These are phyloP conservation scores for Leptopilina syphax DNA, from an alignment of 2,888 invertebrate genomes.

Conservation along the genomic window DNA sequence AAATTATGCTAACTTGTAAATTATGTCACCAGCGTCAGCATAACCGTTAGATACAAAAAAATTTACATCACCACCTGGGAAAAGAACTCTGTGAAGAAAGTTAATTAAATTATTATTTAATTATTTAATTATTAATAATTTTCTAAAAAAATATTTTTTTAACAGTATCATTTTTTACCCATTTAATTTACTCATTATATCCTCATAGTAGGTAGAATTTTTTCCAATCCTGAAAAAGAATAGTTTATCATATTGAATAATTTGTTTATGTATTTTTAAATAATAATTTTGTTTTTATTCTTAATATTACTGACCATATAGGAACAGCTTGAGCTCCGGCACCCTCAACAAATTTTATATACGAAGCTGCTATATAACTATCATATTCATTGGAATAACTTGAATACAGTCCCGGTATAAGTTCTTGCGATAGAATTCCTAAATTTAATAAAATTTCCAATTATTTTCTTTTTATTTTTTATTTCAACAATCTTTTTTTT, in stretches of 20 bases:
- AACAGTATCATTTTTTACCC: slow-evolving; percentile 78
- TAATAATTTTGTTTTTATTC: not conserved
- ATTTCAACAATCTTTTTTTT: too few relatives aligned
- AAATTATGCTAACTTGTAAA: slow-evolving; percentile 74
- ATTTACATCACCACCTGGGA: slow-evolving; percentile 89
- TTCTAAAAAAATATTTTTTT: not conserved
- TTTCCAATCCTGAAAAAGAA: slow-evolving; percentile 81
- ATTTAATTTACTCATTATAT: slow-evolving; percentile 82
- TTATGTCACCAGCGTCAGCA: slow-evolving; percentile 85
- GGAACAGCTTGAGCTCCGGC: slow-evolving; percentile 93
- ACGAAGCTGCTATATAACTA: slow-evolving; percentile 91
- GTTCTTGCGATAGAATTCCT: slow-evolving; percentile 86
- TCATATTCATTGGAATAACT: slow-evolving; percentile 42
- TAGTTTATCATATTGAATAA: not conserved
- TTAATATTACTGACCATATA: slow-evolving; percentile 81
- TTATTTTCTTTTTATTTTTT: not conserved
- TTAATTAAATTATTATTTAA: slow-evolving; percentile 2
- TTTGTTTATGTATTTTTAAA: not conserved
- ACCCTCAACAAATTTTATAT: slow-evolving; percentile 93
- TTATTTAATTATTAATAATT: not conserved
- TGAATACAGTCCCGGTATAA: slow-evolving; percentile 77
- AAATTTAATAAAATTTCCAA: slow-evolving; percentile 4
- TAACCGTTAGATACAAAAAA: slow-evolving; percentile 85
- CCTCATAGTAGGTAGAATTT: slow-evolving; percentile 80
- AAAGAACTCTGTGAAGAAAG: slow-evolving; percentile 81